Conservation (phyloP, 2,797 vertebrate species). For the Coracias cyanogaster region DNA sequence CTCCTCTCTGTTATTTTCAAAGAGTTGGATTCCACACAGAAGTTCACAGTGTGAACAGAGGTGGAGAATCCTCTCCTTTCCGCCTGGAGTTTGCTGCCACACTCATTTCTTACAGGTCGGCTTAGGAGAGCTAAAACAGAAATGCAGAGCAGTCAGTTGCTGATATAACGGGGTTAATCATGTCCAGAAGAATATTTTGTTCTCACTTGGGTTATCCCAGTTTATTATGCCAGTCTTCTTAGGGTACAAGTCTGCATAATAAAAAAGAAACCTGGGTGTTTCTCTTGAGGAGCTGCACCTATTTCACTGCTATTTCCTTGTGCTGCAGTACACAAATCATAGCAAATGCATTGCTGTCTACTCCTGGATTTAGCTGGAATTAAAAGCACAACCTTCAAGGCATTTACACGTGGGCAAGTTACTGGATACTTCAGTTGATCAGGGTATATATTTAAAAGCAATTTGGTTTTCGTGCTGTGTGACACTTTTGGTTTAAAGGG, state of each 20-base stretch:
- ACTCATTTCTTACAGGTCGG: background rate
- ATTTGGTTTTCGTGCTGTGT: background rate
- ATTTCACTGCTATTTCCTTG: background rate
- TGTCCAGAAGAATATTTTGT: background rate
- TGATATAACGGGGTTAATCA: background rate
- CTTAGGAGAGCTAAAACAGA: background rate
- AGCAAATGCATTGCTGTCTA: background rate
- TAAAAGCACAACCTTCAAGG: background rate
- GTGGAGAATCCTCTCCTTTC: background rate
- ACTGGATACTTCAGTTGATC: background rate
- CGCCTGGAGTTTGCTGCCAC: background rate
- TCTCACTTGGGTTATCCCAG: background rate
- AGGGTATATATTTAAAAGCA: background rate
- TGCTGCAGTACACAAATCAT: background rate
- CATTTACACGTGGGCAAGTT: fast-evolving
- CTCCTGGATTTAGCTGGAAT: background rate
- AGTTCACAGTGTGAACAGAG: background rate
- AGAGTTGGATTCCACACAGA: background rate
- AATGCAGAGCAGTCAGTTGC: background rate
- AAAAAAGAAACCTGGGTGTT: background rate
- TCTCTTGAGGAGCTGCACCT: background rate
- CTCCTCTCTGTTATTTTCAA: background rate
- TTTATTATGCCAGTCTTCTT: background rate
- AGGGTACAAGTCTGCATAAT: background rate
- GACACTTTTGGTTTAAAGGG: background rate